These are phyloP conservation scores for Hirudinaria manillensis DNA, from an alignment of 2,888 invertebrate genomes.

Conservation along the genomic window DNA sequence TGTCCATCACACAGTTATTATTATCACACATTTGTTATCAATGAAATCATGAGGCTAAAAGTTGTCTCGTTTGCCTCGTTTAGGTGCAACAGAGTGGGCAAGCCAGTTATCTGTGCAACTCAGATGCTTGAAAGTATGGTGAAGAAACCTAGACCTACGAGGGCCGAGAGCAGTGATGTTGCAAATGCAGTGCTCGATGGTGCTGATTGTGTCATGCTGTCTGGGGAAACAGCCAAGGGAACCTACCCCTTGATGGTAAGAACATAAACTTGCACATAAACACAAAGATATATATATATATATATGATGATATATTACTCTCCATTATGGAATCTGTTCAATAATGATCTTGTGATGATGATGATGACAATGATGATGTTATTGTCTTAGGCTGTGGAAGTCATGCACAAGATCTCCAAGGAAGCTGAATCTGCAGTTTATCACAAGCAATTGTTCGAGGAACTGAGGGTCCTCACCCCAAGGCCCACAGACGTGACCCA, in stretches of 20 bases:
- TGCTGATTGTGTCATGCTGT: constrained; percentile 96
- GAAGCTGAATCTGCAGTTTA: constrained; percentile 94
- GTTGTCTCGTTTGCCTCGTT: neutral
- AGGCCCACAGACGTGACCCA: constrained; percentile 74
- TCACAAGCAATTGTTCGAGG: constrained; percentile 81
- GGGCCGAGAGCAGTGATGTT: constrained; percentile 93
- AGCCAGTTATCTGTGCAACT: constrained; percentile 95
- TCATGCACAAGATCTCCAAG: constrained; percentile 69
- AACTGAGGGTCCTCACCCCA: constrained; percentile 60
- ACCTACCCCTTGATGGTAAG: constrained; percentile 71
- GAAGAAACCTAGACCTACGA: constrained; percentile 90
- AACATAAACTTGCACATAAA: neutral
- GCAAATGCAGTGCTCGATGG: constrained; percentile 96
- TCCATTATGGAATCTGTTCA: neutral
- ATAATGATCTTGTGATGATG: neutral
- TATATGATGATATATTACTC: neutral
- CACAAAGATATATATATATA: no score
- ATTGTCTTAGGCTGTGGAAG: constrained; percentile 60
- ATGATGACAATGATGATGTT: neutral
- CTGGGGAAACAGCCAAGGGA: constrained; percentile 98
- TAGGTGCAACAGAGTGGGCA: constrained; percentile 83
- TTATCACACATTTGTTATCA: neutral
- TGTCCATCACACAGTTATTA: neutral
- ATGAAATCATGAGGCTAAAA: neutral
- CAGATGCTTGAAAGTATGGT: constrained; percentile 97